Evolutionary conservation across 1,140 invertebrate species (phyloP).

Genomic region (Drosophila arizonae): DNA sequence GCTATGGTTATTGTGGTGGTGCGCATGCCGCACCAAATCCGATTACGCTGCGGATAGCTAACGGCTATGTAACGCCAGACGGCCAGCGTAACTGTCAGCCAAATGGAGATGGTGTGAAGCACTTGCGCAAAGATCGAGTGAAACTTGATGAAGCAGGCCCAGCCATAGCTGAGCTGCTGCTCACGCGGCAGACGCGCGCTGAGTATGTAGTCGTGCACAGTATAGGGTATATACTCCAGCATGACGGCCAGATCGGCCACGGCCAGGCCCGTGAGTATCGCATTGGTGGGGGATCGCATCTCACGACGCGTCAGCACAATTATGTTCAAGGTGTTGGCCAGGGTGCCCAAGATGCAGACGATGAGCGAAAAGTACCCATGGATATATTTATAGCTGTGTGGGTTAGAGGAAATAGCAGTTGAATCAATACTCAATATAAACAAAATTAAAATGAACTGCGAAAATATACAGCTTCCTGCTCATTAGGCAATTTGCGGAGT

Average conservation of each 20-base stretch:
- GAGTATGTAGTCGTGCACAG: conserved; percentile 90
- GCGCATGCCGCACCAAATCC: conserved; percentile 90
- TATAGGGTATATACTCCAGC: conserved; percentile 96
- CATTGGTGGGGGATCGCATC: conserved; percentile 93
- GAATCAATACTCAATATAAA: neutral
- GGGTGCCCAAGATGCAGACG: conserved; percentile 95
- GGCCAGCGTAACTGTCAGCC: conserved; percentile 94
- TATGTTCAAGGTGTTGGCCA: conserved; percentile 97
- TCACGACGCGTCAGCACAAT: conserved; percentile 95
- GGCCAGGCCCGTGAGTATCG: conserved; percentile 94
- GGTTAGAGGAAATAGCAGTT: neutral
- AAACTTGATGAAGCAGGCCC: conserved; percentile 92
- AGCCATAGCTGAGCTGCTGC: conserved; percentile 87
- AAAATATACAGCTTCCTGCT: neutral
- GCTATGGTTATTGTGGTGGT: conserved; percentile 89
- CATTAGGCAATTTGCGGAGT: conserved; percentile 9
- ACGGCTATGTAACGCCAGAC: conserved; percentile 97
- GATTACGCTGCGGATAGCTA: conserved; percentile 89
- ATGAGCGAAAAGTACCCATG: conserved; percentile 81
- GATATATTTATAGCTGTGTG: conserved; percentile 68
- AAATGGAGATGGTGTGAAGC: conserved; percentile 96
- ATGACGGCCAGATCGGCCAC: conserved; percentile 96
- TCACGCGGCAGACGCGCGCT: conserved; percentile 65
- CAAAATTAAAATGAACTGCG: neutral
- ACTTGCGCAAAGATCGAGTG: conserved; percentile 93